phyloP scores from a whole-genome alignment of 2,888 invertebrate species.

The Tetrapedia diversipes region DNA sequence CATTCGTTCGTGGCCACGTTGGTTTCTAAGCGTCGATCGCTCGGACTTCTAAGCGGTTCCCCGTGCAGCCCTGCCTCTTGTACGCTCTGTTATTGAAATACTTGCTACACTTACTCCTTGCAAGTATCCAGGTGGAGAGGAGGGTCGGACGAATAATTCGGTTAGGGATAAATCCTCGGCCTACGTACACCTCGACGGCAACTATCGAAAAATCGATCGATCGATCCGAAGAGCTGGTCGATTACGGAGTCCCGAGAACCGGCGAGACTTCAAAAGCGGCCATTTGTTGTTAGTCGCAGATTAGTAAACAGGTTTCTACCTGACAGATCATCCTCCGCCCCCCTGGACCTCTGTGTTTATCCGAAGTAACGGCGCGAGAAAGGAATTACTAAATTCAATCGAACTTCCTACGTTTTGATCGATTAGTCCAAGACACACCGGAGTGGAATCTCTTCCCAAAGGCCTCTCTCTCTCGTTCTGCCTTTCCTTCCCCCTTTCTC shows the following conservation, averaged over 20 bases:
- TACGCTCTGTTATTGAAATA: slow-evolving; percentile 71
- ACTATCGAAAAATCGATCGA: slow-evolving; percentile 57
- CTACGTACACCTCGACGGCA: slow-evolving; percentile 20
- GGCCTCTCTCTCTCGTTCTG: no score
- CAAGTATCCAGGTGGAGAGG: slow-evolving; percentile 61
- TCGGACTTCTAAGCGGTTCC: slow-evolving; percentile 31
- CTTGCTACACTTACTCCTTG: slow-evolving; percentile 67
- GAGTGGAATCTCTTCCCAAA: neutral
- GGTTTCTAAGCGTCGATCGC: slow-evolving; percentile 14
- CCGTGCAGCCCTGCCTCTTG: slow-evolving; percentile 23
- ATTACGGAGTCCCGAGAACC: slow-evolving; percentile 40
- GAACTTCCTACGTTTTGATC: slow-evolving; percentile 40
- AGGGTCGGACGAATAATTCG: slow-evolving; percentile 50
- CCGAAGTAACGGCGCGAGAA: slow-evolving; percentile 29
- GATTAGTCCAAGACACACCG: slow-evolving; percentile 23
- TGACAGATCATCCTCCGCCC: slow-evolving; percentile 11
- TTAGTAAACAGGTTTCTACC: slow-evolving; percentile 60
- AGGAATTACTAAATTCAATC: slow-evolving; percentile 44
- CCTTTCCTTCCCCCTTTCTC: neutral
- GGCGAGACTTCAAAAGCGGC: slow-evolving; percentile 49
- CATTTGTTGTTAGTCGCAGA: slow-evolving; percentile 51
- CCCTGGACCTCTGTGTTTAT: slow-evolving; percentile 39
- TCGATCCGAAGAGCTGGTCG: slow-evolving; percentile 5
- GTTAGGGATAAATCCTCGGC: slow-evolving; percentile 47
- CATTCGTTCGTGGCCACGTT: neutral